phyloP scores from a whole-genome alignment of 1,140 invertebrate species.

The Aphelenchoides besseyi region DNA sequence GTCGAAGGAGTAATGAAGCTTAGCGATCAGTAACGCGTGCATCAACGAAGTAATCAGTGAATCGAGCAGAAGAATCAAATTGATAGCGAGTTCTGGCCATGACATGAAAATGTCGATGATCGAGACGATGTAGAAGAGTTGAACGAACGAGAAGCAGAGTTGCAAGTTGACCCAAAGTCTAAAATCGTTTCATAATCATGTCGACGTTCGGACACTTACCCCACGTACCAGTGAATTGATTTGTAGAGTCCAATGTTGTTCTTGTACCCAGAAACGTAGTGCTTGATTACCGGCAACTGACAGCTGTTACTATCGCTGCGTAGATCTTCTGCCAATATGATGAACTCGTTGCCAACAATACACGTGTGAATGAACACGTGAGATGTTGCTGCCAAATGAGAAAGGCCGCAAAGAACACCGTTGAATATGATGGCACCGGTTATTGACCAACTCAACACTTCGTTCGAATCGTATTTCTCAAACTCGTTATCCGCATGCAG shows the following conservation, averaged over 20 bases:
- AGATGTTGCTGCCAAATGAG: slow-evolving; percentile 4
- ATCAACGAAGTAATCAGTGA: background rate
- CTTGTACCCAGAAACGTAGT: slow-evolving; percentile 21
- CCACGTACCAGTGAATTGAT: background rate
- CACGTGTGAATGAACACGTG: slow-evolving; percentile 11
- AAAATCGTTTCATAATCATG: background rate
- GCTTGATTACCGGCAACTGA: slow-evolving; percentile 24
- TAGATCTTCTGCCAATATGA: slow-evolving; percentile 18
- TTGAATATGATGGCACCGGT: background rate
- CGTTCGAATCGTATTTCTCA: background rate
- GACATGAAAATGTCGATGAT: background rate
- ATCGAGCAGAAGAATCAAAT: slow-evolving; percentile 3
- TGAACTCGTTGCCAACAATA: slow-evolving; percentile 19
- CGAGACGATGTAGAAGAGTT: slow-evolving; percentile 13
- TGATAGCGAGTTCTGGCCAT: background rate
- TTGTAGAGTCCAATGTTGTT: background rate
- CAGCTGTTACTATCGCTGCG: slow-evolving; percentile 14
- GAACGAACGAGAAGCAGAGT: background rate
- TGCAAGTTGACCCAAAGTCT: slow-evolving; percentile 3
- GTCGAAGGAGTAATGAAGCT: background rate
- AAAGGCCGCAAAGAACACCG: background rate
- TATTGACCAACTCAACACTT: background rate
- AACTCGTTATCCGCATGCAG: background rate
- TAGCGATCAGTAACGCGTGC: background rate
- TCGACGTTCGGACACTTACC: background rate